phyloP scores from a whole-genome alignment of 2,113 vertebrate genomes.

The Sinocyclocheilus grahami region DNA sequence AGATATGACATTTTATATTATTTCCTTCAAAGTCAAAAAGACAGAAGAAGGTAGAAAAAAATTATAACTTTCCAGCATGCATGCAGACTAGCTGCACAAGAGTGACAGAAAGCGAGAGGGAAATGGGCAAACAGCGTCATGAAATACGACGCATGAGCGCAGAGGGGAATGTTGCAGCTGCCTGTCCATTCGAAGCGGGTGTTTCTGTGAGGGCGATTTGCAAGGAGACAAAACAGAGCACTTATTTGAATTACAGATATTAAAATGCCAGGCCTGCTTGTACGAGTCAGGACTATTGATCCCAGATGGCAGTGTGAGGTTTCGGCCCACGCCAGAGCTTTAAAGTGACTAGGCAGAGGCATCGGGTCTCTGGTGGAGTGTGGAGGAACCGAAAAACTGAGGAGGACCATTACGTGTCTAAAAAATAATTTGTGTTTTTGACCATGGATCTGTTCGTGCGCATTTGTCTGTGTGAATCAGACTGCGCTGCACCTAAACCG shows the following conservation, averaged over 20 bases:
- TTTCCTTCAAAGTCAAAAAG: not conserved
- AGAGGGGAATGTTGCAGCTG: constrained; percentile 35
- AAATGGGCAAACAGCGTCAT: constrained; percentile 7
- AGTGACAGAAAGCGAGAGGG: constrained; percentile 3
- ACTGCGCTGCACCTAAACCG: constrained; percentile 9
- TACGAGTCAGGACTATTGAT: constrained; percentile 77
- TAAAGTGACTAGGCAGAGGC: constrained; percentile 63
- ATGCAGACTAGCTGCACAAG: constrained; percentile 9
- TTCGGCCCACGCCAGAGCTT: constrained; percentile 58
- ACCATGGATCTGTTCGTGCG: constrained; percentile 33
- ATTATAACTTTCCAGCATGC: not conserved
- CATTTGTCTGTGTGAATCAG: constrained; percentile 28
- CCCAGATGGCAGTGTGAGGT: constrained; percentile 73
- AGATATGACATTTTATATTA: not conserved
- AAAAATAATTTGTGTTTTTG: constrained; percentile 36
- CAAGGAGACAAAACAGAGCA: constrained; percentile 75
- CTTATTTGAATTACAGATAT: constrained; percentile 81
- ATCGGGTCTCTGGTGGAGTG: constrained; percentile 4
- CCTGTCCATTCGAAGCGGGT: constrained; percentile 36
- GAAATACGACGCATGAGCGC: constrained; percentile 23
- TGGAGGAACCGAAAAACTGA: constrained; percentile 29
- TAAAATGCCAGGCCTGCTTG: constrained; percentile 73
- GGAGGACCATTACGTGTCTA: constrained; percentile 31
- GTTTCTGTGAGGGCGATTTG: constrained; percentile 63
- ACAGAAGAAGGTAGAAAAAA: not conserved